phyloP scores from a whole-genome alignment of 2,113 vertebrate genomes.

The Seriola quinqueradiata region DNA sequence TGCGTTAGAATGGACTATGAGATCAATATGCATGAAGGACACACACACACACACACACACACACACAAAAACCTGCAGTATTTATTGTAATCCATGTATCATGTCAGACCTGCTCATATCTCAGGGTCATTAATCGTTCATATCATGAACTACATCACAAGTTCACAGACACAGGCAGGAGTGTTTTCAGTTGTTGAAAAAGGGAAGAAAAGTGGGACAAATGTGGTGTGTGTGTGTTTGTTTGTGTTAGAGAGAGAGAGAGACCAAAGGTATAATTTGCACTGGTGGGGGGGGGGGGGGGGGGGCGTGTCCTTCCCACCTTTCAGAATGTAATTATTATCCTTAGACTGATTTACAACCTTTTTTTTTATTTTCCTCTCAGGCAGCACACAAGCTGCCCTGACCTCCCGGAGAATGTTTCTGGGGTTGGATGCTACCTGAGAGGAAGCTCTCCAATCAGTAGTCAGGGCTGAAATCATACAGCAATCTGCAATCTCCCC shows the following conservation, averaged over 20 bases:
- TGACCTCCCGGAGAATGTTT: too few relatives aligned
- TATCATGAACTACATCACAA: neutral
- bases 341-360: neutral
- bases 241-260: too few relatives aligned
- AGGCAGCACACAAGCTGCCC: neutral
- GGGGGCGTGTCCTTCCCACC: too few relatives aligned
- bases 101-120: neutral
- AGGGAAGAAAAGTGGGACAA: neutral
- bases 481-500: too few relatives aligned
- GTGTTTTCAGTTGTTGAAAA: neutral
- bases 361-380: neutral
- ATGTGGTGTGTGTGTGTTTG: neutral
- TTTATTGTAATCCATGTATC: conserved; percentile 3
- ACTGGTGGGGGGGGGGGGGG: too few relatives aligned
- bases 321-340: too few relatives aligned
- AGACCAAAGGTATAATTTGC: too few relatives aligned
- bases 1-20: neutral
- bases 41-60: conserved; percentile 7
- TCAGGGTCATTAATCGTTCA: neutral
- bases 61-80: neutral
- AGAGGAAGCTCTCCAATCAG: too few relatives aligned
- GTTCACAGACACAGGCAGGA: neutral
- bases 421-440: too few relatives aligned
- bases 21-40: neutral
- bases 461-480: too few relatives aligned